These are phyloP conservation scores for Parapsyche elsis DNA, from an alignment of 1,140 invertebrate species.

Conservation along the genomic window DNA sequence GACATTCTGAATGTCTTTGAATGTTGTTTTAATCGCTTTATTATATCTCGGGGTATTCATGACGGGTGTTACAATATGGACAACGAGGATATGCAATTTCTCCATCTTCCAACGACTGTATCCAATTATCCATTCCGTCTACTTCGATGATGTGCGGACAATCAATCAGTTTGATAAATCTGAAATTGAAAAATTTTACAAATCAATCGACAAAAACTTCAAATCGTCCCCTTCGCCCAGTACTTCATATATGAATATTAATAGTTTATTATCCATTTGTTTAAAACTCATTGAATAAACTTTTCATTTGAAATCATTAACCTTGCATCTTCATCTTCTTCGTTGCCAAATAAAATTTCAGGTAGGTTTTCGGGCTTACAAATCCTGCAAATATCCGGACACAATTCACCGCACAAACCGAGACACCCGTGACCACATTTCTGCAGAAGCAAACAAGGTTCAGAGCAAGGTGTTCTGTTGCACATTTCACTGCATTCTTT, in stretches of 20 bases:
- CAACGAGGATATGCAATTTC: constrained; percentile 29
- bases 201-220: constrained; percentile 6
- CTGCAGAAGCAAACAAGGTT: constrained; percentile 65
- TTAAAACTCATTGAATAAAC: too few species aligned
- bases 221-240: too few species aligned
- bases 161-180: constrained; percentile 46
- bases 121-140: constrained; percentile 40
- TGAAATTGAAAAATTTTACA: constrained; percentile 6
- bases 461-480: constrained; percentile 64
- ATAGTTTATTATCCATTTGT: too few species aligned
- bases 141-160: constrained; percentile 44
- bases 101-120: neutral
- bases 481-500: constrained; percentile 67
- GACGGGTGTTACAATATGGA: constrained; percentile 43
- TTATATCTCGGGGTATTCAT: constrained; percentile 44
- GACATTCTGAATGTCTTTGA: constrained; percentile 64
- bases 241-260: too few species aligned
- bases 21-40: constrained; percentile 60
- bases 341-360: constrained; percentile 66
- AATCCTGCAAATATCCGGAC: constrained; percentile 63
- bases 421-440: constrained; percentile 68
- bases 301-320: constrained; percentile 63
- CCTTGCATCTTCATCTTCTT: constrained; percentile 67
- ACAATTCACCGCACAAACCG: constrained; percentile 73
- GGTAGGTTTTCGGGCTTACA: constrained; percentile 66